Evolutionary conservation across 2,888 invertebrate species (phyloP).

Genomic region (Uropetala carovei): DNA sequence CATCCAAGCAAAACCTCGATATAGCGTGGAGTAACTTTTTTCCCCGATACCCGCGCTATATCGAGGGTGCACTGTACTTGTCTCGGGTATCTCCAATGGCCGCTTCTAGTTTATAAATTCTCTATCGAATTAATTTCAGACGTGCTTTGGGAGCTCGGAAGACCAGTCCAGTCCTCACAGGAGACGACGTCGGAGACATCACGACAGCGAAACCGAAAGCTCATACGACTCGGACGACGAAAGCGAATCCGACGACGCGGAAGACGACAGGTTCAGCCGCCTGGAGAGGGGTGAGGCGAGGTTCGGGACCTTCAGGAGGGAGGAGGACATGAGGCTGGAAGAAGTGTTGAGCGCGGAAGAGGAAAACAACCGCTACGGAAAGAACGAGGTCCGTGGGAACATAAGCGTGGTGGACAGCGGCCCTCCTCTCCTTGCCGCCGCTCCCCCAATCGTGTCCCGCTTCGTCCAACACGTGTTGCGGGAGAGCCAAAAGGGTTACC

Average conservation of each 20-base stretch:
- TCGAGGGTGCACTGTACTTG: too few species aligned
- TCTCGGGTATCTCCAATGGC: too few species aligned
- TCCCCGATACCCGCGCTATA: too few species aligned
- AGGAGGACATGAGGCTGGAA: constrained; percentile 46
- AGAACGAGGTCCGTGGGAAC: background rate
- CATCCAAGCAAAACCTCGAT: too few species aligned
- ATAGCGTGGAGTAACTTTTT: too few species aligned
- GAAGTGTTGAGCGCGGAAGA: constrained; percentile 32
- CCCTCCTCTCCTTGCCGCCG: background rate
- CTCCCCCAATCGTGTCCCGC: background rate
- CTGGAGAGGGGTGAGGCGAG: constrained; percentile 9
- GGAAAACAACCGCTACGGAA: background rate
- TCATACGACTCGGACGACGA: constrained; percentile 39
- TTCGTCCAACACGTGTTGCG: constrained; percentile 37
- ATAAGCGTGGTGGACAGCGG: constrained; percentile 49
- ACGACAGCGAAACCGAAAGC: constrained; percentile 44
- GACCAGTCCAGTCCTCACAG: constrained; percentile 43
- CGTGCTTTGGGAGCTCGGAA: constrained; percentile 45
- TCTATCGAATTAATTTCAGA: background rate
- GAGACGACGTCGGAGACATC: background rate
- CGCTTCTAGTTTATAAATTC: too few species aligned
- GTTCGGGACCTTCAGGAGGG: background rate
- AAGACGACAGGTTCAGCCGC: background rate
- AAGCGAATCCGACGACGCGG: constrained; percentile 20
- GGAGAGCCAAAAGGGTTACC: constrained; percentile 40